These are phyloP conservation scores for Clarias gariepinus DNA, from an alignment of 2,113 vertebrate genomes.

Conservation along the genomic window DNA sequence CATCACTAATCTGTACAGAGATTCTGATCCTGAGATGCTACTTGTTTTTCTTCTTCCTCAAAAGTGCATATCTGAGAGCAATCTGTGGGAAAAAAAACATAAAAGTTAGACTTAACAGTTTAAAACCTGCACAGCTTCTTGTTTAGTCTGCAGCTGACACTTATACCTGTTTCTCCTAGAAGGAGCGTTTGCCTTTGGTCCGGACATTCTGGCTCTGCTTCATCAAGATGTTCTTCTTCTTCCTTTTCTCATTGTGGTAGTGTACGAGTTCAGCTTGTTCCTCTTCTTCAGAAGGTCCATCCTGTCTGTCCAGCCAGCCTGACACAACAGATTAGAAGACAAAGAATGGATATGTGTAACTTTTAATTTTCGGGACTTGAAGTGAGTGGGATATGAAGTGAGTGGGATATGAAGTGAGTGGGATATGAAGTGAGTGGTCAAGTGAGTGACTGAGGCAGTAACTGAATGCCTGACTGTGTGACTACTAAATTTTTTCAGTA, in stretches of 20 bases:
- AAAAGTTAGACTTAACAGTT: too few relatives aligned
- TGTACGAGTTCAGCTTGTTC: slow-evolving; percentile 86
- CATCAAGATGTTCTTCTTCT: slow-evolving; percentile 97
- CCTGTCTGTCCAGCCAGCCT: slow-evolving; percentile 89
- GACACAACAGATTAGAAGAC: background rate
- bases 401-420: too few relatives aligned
- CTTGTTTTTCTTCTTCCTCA: slow-evolving; percentile 84
- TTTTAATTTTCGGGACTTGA: background rate
- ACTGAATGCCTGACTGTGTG: background rate
- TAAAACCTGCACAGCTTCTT: background rate
- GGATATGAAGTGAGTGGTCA: background rate
- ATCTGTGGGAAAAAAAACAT: slow-evolving; percentile 72
- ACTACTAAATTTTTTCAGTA: too few relatives aligned
- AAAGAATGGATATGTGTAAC: background rate
- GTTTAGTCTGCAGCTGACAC: background rate
- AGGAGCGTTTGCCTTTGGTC: slow-evolving; percentile 90
- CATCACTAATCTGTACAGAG: slow-evolving; percentile 11
- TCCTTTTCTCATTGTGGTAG: slow-evolving; percentile 95
- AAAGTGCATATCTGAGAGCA: slow-evolving; percentile 85
- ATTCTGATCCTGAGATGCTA: slow-evolving; percentile 62
- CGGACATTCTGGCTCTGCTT: slow-evolving; percentile 84
- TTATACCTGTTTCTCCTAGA: slow-evolving; percentile 91
- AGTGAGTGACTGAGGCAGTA: background rate
- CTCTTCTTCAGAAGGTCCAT: slow-evolving; percentile 89
- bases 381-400: too few relatives aligned